Base-by-base conservation (phyloP, 2,113 vertebrate genomes). In the Cynopterus brachyotis region DNA sequence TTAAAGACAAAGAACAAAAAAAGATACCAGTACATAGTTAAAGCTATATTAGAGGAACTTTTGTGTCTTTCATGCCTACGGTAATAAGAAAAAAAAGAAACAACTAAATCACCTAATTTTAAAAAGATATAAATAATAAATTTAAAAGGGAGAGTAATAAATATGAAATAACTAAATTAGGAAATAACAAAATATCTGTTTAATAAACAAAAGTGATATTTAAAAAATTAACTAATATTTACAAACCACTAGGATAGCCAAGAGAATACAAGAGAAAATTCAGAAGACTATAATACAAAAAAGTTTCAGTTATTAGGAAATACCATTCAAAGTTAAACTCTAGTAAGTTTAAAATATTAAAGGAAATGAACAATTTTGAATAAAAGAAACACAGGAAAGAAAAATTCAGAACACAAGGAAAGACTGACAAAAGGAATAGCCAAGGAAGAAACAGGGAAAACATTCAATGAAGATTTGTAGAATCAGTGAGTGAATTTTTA, bases 251-350 rank as follows among this genome's bases (percentile, higher is more conserved):
- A 50, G 28, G 32, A 75, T 7, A 75, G 40, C 12, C 55, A 59
- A 91, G 60, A 88, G 24, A 70, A 82, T 42, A 80, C 16, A 81
- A 85, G 42, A 92, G 32, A 47, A 91, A 95, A 67, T 73, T 76
- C 28, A 40, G 62, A 70, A 69, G 70, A 59, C n/a, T 59, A 45
- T 15, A 70, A 32, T 26, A 75, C 9, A 72, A 57, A 92, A 64
- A 66, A 59, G 19, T 85, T 85, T 79, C 24, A 30, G 24, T 92
- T 72, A 75, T 87, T 87, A 62, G 78, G 64, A 95, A 94, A 93
- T 75, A 60, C 26, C 10, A 64, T 40, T 91, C 42, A 42, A 89
- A 89, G 55, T 83, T 72, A 95, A 96, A 64, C 50, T 19, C 26
- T 67, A 45, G 35, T 89, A 42, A 66, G 47, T 64, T 94, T 42